Evolutionary conservation across 2,113 vertebrate species (phyloP).

Genomic region (Pseudolaguvia tuberculata): DNA sequence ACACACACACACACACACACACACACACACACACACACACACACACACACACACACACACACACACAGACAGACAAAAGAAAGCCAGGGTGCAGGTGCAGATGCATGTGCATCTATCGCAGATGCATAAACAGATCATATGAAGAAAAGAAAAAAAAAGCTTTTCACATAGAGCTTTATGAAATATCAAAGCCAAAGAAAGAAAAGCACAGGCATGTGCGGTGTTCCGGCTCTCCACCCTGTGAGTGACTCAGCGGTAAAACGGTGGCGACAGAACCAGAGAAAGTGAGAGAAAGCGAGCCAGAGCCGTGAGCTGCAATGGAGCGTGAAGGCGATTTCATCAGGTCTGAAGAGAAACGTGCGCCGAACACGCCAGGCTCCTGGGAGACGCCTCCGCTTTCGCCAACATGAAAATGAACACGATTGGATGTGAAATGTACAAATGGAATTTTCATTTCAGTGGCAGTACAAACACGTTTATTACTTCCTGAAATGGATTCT

Average conservation of each 20-base stretch:
- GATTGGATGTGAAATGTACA: conserved; percentile 5
- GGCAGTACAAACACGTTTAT: neutral
- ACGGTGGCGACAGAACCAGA: neutral
- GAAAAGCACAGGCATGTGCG: neutral
- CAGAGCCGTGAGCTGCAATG: neutral
- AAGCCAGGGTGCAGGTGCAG: neutral
- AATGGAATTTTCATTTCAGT: conserved; percentile 26
- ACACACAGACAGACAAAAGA: neutral
- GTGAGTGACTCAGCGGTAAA: conserved; percentile 26
- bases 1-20: too few species aligned
- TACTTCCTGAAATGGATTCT: too few species aligned
- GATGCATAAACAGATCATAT: neutral
- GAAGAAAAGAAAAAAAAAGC: neutral
- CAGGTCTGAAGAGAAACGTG: neutral
- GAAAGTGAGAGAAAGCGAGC: neutral
- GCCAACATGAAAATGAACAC: neutral
- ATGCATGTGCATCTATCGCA: neutral
- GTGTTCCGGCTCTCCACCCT: neutral
- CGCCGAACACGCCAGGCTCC: neutral
- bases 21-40: neutral
- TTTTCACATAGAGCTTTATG: neutral
- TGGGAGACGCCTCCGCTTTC: neutral
- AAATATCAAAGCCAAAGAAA: neutral
- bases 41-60: conserved; percentile 7
- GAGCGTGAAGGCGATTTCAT: conserved; percentile 26